phyloP scores from a whole-genome alignment of 2,113 vertebrate genomes.

The Polypterus bichir region DNA sequence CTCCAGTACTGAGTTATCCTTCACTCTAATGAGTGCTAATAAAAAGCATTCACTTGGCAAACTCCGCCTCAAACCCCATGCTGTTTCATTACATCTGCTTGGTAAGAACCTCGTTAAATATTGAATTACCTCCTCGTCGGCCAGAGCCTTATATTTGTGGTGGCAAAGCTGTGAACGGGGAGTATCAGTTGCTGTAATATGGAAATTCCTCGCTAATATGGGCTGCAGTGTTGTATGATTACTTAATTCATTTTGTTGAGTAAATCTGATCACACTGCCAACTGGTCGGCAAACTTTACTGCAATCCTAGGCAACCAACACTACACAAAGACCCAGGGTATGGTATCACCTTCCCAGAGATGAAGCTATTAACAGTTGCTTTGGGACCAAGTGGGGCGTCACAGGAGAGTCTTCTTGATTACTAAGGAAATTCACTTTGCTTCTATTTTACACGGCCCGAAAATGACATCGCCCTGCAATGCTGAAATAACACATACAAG shows the following conservation, averaged over 20 bases:
- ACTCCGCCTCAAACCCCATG: constrained; percentile 40
- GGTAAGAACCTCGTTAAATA: constrained; percentile 56
- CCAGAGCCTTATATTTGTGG: constrained; percentile 53
- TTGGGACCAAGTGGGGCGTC: constrained; percentile 27
- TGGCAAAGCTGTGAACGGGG: constrained; percentile 51
- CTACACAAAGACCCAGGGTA: constrained; percentile 40
- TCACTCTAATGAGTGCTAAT: constrained; percentile 69
- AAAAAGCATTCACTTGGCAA: constrained; percentile 59
- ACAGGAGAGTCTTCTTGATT: constrained; percentile 36
- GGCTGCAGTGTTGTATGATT: constrained; percentile 57
- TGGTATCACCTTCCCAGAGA: constrained; percentile 57
- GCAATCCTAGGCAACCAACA: constrained; percentile 45
- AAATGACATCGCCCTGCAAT: neutral
- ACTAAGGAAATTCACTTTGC: constrained; percentile 9
- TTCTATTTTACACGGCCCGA: constrained; percentile 2
- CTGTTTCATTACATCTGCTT: constrained; percentile 58
- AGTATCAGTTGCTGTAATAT: constrained; percentile 72
- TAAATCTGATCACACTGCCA: constrained; percentile 47
- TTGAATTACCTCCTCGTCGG: constrained; percentile 64
- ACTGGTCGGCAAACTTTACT: constrained; percentile 47
- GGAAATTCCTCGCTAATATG: constrained; percentile 72
- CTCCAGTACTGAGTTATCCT: constrained; percentile 43
- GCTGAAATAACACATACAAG: too few relatives aligned
- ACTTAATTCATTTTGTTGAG: constrained; percentile 66
- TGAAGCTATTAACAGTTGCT: constrained; percentile 59